Evolutionary conservation across 1,140 invertebrate species (phyloP).

Genomic region (Megalopta genalis): DNA sequence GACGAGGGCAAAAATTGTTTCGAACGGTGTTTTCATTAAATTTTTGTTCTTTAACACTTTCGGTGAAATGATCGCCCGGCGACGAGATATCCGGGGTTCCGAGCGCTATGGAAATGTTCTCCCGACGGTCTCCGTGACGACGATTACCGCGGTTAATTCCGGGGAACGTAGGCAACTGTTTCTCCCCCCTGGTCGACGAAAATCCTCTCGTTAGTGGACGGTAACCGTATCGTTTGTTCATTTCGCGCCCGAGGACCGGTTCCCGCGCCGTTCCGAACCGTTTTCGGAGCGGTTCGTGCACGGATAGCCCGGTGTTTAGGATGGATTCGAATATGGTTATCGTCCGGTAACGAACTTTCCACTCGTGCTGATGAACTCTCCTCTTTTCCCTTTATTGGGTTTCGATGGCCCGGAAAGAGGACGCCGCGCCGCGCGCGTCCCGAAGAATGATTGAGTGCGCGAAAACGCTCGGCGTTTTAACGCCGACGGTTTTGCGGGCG

Average conservation of each 20-base stretch:
- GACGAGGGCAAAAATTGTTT: too few species aligned
- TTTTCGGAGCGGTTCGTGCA: not conserved
- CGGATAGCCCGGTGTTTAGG: not conserved
- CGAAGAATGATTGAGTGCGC: not conserved
- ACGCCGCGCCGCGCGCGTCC: not conserved
- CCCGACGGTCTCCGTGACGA: not conserved
- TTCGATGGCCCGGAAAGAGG: not conserved
- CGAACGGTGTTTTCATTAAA: too few species aligned
- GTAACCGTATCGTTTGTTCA: slow-evolving; percentile 11
- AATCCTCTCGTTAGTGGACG: slow-evolving; percentile 15
- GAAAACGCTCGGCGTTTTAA: too few species aligned
- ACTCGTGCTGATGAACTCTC: not conserved
- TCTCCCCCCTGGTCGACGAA: not conserved
- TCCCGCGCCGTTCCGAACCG: too few species aligned
- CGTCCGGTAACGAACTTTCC: slow-evolving; percentile 7
- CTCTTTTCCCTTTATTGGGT: slow-evolving; percentile 1
- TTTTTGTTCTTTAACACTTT: too few species aligned
- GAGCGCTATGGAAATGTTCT: not conserved
- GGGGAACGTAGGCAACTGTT: not conserved
- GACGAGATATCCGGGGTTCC: too few species aligned
- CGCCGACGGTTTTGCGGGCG: too few species aligned
- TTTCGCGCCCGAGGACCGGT: not conserved
- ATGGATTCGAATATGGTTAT: slow-evolving; percentile 1
- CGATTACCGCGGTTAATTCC: slow-evolving; percentile 18
- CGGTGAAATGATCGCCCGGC: too few species aligned